Conservation (phyloP, 1,140 invertebrate species). For the Cotesia typhae region DNA sequence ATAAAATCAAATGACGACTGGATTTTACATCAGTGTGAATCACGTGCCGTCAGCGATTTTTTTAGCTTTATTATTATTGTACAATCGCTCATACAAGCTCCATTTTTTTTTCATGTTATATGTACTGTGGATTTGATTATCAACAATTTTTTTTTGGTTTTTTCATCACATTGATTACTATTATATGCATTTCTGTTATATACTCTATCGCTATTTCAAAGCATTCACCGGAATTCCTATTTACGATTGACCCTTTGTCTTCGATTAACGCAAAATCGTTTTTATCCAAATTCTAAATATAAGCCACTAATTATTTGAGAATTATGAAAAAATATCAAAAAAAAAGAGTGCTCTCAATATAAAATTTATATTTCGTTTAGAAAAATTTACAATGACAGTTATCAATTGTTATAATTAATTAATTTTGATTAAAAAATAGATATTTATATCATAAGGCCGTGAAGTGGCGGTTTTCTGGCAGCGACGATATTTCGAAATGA, state of each 20-base stretch:
- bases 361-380: too few relatives aligned
- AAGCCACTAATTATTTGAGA: too few relatives aligned
- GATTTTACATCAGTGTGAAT: neutral
- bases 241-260: constrained; percentile 2
- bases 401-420: too few relatives aligned
- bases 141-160: neutral
- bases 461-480: too few relatives aligned
- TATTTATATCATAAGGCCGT: too few relatives aligned
- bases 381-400: too few relatives aligned
- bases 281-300: constrained; percentile 1
- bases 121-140: neutral
- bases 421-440: too few relatives aligned
- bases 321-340: neutral
- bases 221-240: neutral
- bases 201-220: neutral
- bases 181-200: neutral
- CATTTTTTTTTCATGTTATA: constrained; percentile 5
- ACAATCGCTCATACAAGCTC: too few relatives aligned
- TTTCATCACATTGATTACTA: neutral
- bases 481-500: too few relatives aligned
- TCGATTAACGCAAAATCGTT: neutral
- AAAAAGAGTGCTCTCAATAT: too few relatives aligned
- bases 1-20: constrained; percentile 23
- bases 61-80: neutral
- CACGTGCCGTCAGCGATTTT: constrained; percentile 15